Evolutionary conservation across 2,888 invertebrate species (phyloP), one percentile per base, ranked within the genome.

Genomic region (Caenorhabditis sulstoni): DNA sequence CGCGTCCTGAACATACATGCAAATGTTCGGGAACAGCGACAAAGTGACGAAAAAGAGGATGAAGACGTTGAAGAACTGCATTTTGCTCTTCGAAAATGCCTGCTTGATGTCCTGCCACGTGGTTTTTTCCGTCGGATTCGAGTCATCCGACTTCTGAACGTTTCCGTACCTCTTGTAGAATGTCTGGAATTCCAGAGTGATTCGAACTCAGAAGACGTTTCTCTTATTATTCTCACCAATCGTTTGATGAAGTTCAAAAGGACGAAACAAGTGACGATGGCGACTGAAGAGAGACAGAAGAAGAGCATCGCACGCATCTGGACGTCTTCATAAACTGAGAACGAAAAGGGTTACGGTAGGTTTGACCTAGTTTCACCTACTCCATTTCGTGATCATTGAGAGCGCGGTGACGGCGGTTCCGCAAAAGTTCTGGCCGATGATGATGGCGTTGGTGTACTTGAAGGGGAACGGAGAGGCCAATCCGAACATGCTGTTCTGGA

Each of bases 21-120:
- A 94, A 37, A 98, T 93, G 0, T 95, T 93, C 0, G 98, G 98
- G 91, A 96, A 99, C 14, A 97, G 92, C 0, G 95, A 90, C 0
- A 99, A 93, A 0, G 97, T 94, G 1, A 97, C 94, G 90, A 97
- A 96, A 92, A 98, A 98, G 1, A 94, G 93, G 79, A 96, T 93
- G 92, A 95, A 98, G 23, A 98, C 94, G 90, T 97, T 97, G 91
- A 95, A 94, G 41, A 96, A 93, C 90, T 97, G 96, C 0, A 74
- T 74, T 66, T 74, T 74, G 29, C 66, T 66, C 59, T 65, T 61
- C 4, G 52, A 52, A 39, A 74, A 66, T 7, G 66, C 74, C 41
- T 62, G 47, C 12, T 16, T 12, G 29, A 73, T 52, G 22, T 29
- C 50, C 9, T 16, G 14, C 57, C 62, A 70, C 50, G 29, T 55